Conservation (phyloP, 2,113 vertebrate genomes). For the Ploceus nigricollis region DNA sequence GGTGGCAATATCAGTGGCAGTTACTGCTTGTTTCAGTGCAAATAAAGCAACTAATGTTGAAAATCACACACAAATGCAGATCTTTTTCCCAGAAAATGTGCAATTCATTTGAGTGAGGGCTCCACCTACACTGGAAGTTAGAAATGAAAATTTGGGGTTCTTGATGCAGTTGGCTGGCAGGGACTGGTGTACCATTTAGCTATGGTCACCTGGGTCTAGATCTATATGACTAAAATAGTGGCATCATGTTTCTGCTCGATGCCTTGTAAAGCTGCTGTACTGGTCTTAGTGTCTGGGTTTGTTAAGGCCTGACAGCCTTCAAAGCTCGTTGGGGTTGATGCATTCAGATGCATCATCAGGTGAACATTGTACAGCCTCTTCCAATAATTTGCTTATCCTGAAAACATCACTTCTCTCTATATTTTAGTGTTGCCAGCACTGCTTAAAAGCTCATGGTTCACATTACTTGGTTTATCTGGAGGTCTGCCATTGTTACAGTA, state of each 20-base stretch:
- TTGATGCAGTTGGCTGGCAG: accelerated
- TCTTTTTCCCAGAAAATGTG: not conserved
- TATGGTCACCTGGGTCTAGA: not conserved
- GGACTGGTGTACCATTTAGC: not conserved
- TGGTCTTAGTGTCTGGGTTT: not conserved
- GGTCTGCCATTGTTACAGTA: not conserved
- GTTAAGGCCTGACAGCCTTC: not conserved
- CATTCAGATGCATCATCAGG: not conserved
- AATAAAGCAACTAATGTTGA: not conserved
- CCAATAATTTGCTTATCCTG: not conserved
- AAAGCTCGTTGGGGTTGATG: not conserved
- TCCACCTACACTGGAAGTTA: not conserved
- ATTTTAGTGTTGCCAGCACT: not conserved
- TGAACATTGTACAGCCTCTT: not conserved
- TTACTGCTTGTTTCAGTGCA: not conserved
- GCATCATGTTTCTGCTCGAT: not conserved
- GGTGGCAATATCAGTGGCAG: not conserved
- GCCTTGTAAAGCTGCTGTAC: not conserved
- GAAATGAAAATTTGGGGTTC: not conserved
- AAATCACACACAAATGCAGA: not conserved
- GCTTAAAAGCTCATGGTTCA: not conserved
- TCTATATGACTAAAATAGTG: not conserved
- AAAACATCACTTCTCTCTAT: not conserved
- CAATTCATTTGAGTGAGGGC: not conserved
- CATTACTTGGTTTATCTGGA: not conserved